phyloP scores from a whole-genome alignment of 1,140 invertebrate genomes.

The Babylonia areolata region DNA sequence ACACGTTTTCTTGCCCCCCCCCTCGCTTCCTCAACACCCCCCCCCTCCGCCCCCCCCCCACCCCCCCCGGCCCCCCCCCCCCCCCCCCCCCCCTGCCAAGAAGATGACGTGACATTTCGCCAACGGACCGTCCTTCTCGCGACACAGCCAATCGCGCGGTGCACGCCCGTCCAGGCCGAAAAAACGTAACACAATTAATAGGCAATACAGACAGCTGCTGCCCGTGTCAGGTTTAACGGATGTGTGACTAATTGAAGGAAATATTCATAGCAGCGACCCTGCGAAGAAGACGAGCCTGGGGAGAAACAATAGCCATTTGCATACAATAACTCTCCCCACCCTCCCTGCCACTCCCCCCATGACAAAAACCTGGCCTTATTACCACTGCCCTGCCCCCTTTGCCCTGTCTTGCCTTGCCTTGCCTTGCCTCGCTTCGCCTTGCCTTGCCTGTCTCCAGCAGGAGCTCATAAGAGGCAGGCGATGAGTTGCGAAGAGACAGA shows the following conservation, averaged over 20 bases:
- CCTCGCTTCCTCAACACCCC: no score
- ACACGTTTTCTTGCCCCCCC: not conserved
- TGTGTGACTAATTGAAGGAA: constrained; percentile 36
- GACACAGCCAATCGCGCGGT: not conserved
- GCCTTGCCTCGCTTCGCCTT: not conserved
- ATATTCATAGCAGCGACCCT: constrained; percentile 30
- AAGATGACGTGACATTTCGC: not conserved
- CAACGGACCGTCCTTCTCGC: not conserved
- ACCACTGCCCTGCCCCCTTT: not conserved
- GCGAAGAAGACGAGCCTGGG: not conserved
- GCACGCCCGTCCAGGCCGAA: not conserved
- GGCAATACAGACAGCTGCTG: constrained; percentile 20
- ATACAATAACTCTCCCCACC: constrained; percentile 39
- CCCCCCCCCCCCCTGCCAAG: not conserved
- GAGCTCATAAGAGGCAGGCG: constrained; percentile 21
- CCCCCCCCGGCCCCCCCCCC: no score
- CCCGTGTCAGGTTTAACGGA: constrained; percentile 34
- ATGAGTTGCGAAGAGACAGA: constrained; percentile 27
- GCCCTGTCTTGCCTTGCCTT: not conserved
- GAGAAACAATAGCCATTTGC: constrained; percentile 38
- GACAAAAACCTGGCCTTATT: constrained; percentile 27
- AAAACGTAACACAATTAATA: constrained; percentile 20
- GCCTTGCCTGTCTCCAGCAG: not conserved
- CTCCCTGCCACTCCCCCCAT: no score
- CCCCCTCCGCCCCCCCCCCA: no score